phyloP scores from a whole-genome alignment of 1,140 invertebrate genomes.

The Heliothis virescens region DNA sequence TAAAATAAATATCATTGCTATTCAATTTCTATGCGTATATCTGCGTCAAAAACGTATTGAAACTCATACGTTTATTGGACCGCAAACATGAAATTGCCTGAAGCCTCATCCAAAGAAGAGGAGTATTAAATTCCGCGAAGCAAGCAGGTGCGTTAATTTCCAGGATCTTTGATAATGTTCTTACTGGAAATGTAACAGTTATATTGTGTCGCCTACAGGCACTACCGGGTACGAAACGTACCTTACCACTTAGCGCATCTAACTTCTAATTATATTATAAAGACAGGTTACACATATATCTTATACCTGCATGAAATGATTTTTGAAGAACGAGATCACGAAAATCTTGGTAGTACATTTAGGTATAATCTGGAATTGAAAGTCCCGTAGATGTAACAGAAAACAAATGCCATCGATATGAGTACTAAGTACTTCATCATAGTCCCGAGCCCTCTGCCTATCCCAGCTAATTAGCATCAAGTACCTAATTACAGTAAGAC shows the following conservation, averaged over 20 bases:
- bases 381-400: not conserved
- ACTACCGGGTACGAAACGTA: no score
- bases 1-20: no score
- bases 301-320: no score
- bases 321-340: no score
- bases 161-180: conserved; percentile 24
- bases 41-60: not conserved
- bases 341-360: no score
- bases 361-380: no score
- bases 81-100: not conserved
- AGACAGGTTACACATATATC: not conserved
- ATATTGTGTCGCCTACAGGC: not conserved
- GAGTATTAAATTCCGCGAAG: conserved; percentile 10
- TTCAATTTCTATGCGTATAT: not conserved
- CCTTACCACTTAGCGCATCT: not conserved
- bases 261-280: not conserved
- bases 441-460: not conserved
- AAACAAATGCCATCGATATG: not conserved
- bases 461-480: not conserved
- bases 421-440: no score
- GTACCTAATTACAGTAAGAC: conserved; percentile 34
- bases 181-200: conserved; percentile 5
- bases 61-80: not conserved
- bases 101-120: not conserved
- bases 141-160: conserved; percentile 26